These are phyloP conservation scores for Ibycter americanus DNA, from an alignment of 2,797 vertebrate genomes.

Conservation along the genomic window DNA sequence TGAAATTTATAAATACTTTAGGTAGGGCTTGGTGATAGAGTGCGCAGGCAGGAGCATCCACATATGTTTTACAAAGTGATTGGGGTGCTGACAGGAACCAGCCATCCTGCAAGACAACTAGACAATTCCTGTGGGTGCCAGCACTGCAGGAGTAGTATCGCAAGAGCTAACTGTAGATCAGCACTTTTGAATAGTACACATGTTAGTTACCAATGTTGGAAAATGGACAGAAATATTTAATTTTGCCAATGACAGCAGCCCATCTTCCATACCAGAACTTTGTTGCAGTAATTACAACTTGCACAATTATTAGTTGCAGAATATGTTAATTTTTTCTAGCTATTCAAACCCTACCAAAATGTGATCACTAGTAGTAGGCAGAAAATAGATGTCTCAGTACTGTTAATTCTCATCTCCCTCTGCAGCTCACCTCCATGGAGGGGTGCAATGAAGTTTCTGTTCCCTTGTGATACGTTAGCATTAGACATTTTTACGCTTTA, in stretches of 20 bases:
- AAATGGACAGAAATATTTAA: neutral
- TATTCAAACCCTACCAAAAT: neutral
- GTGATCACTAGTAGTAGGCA: neutral
- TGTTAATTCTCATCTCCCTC: neutral
- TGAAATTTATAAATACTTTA: neutral
- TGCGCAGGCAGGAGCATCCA: neutral
- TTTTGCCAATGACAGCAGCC: neutral
- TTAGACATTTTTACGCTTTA: neutral
- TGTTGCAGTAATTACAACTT: neutral
- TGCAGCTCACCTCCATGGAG: neutral
- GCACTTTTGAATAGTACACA: neutral
- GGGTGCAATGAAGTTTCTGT: neutral
- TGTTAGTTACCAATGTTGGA: neutral
- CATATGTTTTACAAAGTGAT: neutral
- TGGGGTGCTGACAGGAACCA: too few relatives aligned
- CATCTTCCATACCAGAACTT: neutral
- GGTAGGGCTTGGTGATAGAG: neutral
- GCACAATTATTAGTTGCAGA: neutral
- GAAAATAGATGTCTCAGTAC: neutral
- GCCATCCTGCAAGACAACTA: neutral
- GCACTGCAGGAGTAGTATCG: neutral
- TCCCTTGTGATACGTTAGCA: neutral
- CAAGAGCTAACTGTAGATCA: neutral
- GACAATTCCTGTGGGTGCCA: neutral
- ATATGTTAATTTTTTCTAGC: neutral